A percentile compares a stretch with the other conserved stretches of the same genome.
Conservation (phyloP, 2,888 invertebrate species). For the Catocala sponsa region DNA sequence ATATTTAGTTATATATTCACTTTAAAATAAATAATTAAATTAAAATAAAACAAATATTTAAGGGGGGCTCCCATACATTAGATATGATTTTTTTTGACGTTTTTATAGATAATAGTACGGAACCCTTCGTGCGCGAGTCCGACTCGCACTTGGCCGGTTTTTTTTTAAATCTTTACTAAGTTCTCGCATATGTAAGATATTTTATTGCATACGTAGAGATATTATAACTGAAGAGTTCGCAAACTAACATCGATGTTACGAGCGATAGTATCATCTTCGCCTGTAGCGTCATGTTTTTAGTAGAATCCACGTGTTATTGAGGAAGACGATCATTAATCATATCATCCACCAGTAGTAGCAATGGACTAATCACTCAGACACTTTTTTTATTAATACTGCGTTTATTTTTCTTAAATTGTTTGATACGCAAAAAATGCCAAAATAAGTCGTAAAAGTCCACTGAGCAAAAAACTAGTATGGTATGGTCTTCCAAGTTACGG, state of each 20-base stretch:
- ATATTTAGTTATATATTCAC: no score
- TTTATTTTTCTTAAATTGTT: conserved; percentile 47
- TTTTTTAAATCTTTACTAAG: no score
- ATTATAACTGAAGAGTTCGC: conserved; percentile 8
- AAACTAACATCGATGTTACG: conserved; percentile 23
- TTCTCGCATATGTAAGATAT: no score
- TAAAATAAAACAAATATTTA: no score
- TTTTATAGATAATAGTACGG: no score
- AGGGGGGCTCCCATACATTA: no score
- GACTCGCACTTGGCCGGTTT: no score
- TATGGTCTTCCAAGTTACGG: conserved; percentile 25
- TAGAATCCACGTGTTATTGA: conserved; percentile 42
- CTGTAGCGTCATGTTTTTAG: conserved; percentile 43
- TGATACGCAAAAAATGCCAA: conserved; percentile 36
- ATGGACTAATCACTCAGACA: conserved; percentile 43
- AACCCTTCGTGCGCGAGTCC: no score
- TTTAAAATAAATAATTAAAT: no score
- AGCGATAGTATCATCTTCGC: conserved; percentile 40
- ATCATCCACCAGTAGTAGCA: conserved; percentile 38
- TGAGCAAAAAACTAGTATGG: conserved; percentile 32
- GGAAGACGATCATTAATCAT: conserved; percentile 62
- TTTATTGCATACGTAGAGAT: no score
- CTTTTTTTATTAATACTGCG: conserved; percentile 28
- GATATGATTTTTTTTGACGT: no score
- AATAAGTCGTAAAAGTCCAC: conserved; percentile 40